Base-by-base conservation (phyloP, 1,140 invertebrate species). In the Tribolium madens region DNA sequence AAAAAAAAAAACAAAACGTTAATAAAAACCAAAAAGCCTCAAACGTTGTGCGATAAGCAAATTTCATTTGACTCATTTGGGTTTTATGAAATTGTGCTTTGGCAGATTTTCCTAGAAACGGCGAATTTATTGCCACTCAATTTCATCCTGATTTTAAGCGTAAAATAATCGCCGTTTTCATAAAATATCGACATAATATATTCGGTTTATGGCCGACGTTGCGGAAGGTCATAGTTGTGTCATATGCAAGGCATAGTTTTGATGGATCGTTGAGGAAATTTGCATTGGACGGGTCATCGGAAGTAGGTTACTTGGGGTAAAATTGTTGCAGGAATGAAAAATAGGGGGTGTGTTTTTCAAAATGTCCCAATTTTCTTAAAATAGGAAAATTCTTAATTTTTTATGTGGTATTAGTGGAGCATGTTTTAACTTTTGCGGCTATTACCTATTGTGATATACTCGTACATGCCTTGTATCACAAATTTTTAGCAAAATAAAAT, bases 1-100 rank as follows among this genome's bases (percentile, higher is more conserved):
- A 46, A 92, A 92, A 83, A 84, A 82, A 84, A 82, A 83, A 78
- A 12, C 17, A 12, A 10, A 10, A 10, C 21, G 2, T 18, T 57
- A 21, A 57, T 10, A 26, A 21, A 53, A 18, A 10, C 17, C 5
- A 3, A 53, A 5, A 1, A 1, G 18, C 1, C 18, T 21, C 3
- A n/a, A n/a, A n/a, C n/a, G n/a, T n/a, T n/a, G n/a, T 21, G 18
- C 18, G 18, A 21, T 4, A 26, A 1, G 21, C 21, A 26, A 26
- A 26, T 26, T 26, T 42, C 9, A 42, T 42, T 42, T 42, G 33
- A 10, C 33, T 36, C 33, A 36, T 36, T 36, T 7, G 1, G 10
- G 33, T 6, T 36, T 36, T 36, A 36, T 53, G 10, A 53, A 53
- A 53, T 53, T 53, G 17, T 50, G 48, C 48, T 50, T 15, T 10